Evolutionary conservation across 2,888 invertebrate genomes (phyloP).

Genomic region (Itoplectis maculator): DNA sequence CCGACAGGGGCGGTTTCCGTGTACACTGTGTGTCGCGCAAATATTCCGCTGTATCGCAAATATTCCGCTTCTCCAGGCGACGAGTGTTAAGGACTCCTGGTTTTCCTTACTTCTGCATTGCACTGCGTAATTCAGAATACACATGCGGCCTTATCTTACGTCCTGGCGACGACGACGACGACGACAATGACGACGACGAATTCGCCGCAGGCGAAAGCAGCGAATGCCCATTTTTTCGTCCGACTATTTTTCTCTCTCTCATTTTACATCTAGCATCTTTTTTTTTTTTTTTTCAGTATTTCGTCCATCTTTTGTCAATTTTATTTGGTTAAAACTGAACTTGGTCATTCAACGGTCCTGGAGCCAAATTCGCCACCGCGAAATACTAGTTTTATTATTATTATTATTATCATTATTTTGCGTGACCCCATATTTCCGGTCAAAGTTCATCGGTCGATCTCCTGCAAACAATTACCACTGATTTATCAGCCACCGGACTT

Average conservation of each 20-base stretch:
- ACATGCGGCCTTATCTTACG: conserved; percentile 28
- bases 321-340: too few relatives aligned
- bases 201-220: not conserved
- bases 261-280: too few relatives aligned
- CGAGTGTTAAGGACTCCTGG: conserved; percentile 50
- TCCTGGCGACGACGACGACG: conserved; percentile 10
- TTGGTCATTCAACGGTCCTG: too few relatives aligned
- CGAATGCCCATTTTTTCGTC: not conserved
- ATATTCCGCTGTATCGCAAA: conserved; percentile 20
- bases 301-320: too few relatives aligned
- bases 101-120: conserved; percentile 41
- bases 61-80: conserved; percentile 46
- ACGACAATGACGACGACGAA: conserved; percentile 1
- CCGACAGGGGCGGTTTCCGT: conserved; percentile 44
- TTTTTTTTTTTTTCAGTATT: too few relatives aligned
- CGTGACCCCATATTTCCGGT: too few relatives aligned
- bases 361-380: too few relatives aligned
- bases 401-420: too few relatives aligned
- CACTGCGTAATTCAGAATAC: not conserved
- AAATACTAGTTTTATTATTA: too few relatives aligned
- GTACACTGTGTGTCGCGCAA: conserved; percentile 23
- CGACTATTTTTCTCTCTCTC: not conserved
- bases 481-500: too few relatives aligned
- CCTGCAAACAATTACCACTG: too few relatives aligned
- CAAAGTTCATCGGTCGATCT: too few relatives aligned